phyloP scores from a whole-genome alignment of 1,140 invertebrate genomes.

The Heliothis subflexa region DNA sequence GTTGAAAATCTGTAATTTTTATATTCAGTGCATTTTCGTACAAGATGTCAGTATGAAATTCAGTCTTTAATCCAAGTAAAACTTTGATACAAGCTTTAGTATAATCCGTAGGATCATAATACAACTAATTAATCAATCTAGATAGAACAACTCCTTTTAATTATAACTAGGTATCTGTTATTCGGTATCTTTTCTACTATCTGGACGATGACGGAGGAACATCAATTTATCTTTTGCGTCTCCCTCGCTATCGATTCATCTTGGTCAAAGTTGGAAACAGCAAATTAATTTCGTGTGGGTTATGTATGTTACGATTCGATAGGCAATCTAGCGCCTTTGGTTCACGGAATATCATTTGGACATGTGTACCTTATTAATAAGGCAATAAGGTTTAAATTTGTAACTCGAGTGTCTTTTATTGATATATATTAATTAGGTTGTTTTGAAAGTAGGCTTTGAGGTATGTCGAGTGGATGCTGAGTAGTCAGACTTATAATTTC shows the following conservation, averaged over 20 bases:
- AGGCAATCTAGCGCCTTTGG: not conserved
- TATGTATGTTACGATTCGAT: conserved; percentile 1
- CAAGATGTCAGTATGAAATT: too few relatives aligned
- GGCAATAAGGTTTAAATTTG: not conserved
- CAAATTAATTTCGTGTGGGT: conserved; percentile 21
- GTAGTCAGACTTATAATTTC: too few relatives aligned
- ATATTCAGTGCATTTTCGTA: too few relatives aligned
- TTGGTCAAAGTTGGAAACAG: conserved; percentile 30
- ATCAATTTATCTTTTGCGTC: conserved; percentile 40
- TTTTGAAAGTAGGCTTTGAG: not conserved
- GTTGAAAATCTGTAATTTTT: too few relatives aligned
- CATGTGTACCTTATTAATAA: not conserved
- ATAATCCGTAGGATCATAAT: not conserved
- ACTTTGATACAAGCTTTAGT: not conserved
- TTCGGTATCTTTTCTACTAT: conserved; percentile 23
- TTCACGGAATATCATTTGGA: not conserved
- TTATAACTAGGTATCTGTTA: conserved; percentile 41
- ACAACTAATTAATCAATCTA: conserved; percentile 35
- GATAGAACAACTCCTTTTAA: conserved; percentile 33
- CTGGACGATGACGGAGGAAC: conserved; percentile 41
- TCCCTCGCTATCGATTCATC: conserved; percentile 22
- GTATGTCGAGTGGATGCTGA: too few relatives aligned
- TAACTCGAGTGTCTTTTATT: not conserved
- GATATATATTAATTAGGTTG: not conserved
- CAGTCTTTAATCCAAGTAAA: not conserved